These are phyloP conservation scores for Dreissena polymorpha DNA, from an alignment of 1,140 invertebrate genomes.

Conservation along the genomic window DNA sequence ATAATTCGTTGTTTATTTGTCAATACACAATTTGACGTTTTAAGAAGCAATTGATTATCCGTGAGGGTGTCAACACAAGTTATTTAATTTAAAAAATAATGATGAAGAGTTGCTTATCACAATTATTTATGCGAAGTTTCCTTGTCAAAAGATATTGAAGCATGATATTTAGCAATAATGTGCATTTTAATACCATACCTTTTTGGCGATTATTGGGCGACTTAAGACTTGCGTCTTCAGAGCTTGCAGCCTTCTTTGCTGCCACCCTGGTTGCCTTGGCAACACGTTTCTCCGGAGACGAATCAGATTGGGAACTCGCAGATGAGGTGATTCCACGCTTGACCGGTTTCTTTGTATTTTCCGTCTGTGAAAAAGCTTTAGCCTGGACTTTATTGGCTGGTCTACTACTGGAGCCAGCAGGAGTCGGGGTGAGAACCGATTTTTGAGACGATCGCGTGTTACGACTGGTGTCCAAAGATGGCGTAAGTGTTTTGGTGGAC, in stretches of 20 bases:
- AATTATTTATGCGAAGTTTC: too few species aligned
- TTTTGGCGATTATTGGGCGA: background rate
- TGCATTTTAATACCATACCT: too few species aligned
- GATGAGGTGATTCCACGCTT: background rate
- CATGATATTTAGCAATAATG: too few species aligned
- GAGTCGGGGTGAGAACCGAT: background rate
- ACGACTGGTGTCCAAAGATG: background rate
- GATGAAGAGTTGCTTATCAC: too few species aligned
- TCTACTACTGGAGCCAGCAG: background rate
- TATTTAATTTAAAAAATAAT: too few species aligned
- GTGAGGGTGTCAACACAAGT: too few species aligned
- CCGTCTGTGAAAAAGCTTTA: background rate
- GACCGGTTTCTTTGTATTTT: background rate
- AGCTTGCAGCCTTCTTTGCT: background rate
- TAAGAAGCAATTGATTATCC: too few species aligned
- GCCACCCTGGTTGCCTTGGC: background rate
- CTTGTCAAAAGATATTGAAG: too few species aligned
- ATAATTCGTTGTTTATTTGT: too few species aligned
- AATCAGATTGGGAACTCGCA: slow-evolving; percentile 16
- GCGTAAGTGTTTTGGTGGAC: background rate
- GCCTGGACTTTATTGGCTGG: background rate
- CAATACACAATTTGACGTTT: too few species aligned
- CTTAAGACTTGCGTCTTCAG: background rate
- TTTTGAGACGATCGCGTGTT: background rate
- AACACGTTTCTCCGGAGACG: slow-evolving; percentile 17